A percentile compares a stretch with the other conserved stretches of the same genome.
Conservation (phyloP, 2,113 vertebrate species). For the Cnemophilus loriae region DNA sequence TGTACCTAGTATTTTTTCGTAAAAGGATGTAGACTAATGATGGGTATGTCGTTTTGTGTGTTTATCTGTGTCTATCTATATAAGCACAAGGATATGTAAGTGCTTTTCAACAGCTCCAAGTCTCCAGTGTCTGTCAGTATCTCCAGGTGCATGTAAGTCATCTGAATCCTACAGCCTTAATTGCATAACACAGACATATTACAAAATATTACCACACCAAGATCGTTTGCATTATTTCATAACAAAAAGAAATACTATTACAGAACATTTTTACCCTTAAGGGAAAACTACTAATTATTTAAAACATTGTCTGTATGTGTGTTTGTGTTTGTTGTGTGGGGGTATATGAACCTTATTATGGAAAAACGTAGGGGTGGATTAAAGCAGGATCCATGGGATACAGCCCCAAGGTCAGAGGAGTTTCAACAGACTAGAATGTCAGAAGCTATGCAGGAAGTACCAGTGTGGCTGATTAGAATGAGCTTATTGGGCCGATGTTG, state of each 20-base stretch:
- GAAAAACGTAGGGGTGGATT: slow-evolving; percentile 13
- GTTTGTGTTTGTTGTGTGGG: background rate
- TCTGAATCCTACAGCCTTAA: background rate
- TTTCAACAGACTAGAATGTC: slow-evolving; percentile 22
- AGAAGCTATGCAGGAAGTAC: background rate
- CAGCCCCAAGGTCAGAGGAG: background rate
- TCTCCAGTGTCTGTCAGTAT: background rate
- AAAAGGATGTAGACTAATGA: background rate
- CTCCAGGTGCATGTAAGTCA: background rate
- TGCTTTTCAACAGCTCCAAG: background rate
- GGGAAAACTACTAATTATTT: slow-evolving; percentile 35
- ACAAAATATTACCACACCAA: slow-evolving; percentile 41
- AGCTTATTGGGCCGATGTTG: background rate
- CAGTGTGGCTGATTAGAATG: background rate
- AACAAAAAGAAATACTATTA: slow-evolving; percentile 52
- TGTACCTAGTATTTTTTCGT: background rate
- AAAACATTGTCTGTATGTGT: background rate
- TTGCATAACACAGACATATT: slow-evolving; percentile 39
- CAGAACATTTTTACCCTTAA: slow-evolving; percentile 44
- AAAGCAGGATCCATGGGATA: slow-evolving; percentile 24
- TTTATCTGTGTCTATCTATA: background rate
- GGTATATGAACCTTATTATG: slow-evolving; percentile 3
- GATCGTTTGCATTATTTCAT: slow-evolving; percentile 54
- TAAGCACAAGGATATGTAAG: background rate
- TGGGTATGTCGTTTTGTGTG: background rate